phyloP scores from a whole-genome alignment of 2,797 vertebrate species.

The Myotis daubentonii region DNA sequence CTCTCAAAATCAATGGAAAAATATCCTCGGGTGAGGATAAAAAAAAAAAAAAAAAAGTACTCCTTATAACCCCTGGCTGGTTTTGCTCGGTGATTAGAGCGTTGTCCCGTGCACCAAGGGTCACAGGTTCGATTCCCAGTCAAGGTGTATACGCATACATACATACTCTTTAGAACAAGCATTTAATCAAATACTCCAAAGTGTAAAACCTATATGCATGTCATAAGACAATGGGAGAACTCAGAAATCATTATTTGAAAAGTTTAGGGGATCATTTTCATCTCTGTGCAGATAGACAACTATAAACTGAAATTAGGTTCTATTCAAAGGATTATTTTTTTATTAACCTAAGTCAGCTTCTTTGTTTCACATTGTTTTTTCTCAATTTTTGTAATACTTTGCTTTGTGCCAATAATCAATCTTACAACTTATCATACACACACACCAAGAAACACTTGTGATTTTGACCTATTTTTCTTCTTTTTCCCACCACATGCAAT shows the following conservation, averaged over 20 bases:
- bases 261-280: not conserved
- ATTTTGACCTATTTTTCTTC: not conserved
- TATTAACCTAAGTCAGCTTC: not conserved
- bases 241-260: not conserved
- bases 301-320: not conserved
- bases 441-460: not conserved
- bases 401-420: not conserved
- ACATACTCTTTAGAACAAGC: constrained; percentile 6
- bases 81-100: not conserved
- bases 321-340: not conserved
- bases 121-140: not conserved
- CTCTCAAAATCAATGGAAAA: no score
- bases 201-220: not conserved
- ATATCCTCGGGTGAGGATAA: no score
- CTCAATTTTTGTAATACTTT: not conserved
- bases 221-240: not conserved
- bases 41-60: no score
- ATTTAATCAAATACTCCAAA: constrained; percentile 29
- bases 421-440: not conserved
- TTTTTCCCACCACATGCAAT: constrained; percentile 18
- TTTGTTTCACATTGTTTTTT: not conserved
- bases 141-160: not conserved
- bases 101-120: not conserved
- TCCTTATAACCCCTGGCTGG: not conserved
- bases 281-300: not conserved